A percentile compares a stretch with the other conserved stretches of the same genome.
phyloP scores from a whole-genome alignment of 53 echinoderm and acorn worm species.

The Holothuria scabra region DNA sequence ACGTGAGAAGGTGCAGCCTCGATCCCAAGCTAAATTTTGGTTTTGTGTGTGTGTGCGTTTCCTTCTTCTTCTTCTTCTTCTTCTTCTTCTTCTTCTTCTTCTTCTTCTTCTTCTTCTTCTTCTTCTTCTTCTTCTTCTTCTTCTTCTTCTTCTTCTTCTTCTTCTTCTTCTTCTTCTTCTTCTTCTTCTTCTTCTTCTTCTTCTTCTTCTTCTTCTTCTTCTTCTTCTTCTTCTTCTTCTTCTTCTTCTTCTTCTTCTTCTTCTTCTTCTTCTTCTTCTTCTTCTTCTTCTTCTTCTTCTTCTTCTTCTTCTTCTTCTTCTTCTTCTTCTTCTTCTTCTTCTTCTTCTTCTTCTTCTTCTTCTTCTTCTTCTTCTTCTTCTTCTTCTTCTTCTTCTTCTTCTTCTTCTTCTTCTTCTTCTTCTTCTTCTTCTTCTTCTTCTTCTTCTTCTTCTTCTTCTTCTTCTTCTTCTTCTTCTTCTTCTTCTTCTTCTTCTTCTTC shows the following conservation, averaged over 20 bases:
- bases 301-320: constrained; percentile 2
- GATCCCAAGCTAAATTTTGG: no score
- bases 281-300: constrained; percentile 13
- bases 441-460: neutral
- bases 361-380: constrained; percentile 13
- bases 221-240: constrained; percentile 36
- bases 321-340: constrained; percentile 8
- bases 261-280: constrained; percentile 33
- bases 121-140: constrained; percentile 31
- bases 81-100: constrained; percentile 31
- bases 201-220: constrained; percentile 31
- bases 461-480: neutral
- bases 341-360: constrained; percentile 20
- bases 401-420: neutral
- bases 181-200: constrained; percentile 5
- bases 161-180: constrained; percentile 31
- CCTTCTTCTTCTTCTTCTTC: constrained; percentile 24
- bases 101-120: constrained; percentile 34
- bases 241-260: constrained; percentile 33
- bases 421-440: constrained; percentile 9
- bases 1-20: no score
- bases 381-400: constrained; percentile 4
- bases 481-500: neutral
- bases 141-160: constrained; percentile 27
- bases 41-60: no score